phyloP scores from a whole-genome alignment of 2,888 invertebrate species.

The Malthinus flaveolus region DNA sequence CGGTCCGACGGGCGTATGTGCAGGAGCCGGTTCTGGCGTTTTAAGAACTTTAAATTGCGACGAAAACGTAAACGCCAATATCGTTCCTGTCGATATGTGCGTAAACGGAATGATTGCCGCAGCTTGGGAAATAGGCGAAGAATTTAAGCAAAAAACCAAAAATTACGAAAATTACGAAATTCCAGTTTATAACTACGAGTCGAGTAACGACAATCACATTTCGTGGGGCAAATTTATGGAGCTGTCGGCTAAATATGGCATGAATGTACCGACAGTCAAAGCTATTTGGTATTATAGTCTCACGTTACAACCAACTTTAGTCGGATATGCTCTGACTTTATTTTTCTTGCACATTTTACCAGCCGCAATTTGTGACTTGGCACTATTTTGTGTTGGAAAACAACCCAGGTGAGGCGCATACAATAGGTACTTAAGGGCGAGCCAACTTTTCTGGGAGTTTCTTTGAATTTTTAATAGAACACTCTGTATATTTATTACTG shows the following conservation, averaged over 20 bases:
- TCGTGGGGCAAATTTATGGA: conserved; percentile 74
- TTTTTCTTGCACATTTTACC: conserved; percentile 70
- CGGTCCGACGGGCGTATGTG: conserved; percentile 78
- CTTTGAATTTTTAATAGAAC: no score
- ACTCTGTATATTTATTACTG: no score
- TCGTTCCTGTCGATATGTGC: conserved; percentile 77
- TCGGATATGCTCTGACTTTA: conserved; percentile 62
- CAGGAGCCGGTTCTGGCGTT: conserved; percentile 78
- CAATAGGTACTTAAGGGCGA: no score
- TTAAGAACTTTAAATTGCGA: conserved; percentile 74
- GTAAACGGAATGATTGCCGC: conserved; percentile 81
- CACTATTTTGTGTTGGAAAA: conserved; percentile 60
- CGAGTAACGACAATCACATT: conserved; percentile 80
- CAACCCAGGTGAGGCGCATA: conserved; percentile 59
- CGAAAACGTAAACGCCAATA: conserved; percentile 70
- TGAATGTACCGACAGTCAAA: conserved; percentile 62
- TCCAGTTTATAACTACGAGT: conserved; percentile 86
- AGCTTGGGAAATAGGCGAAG: conserved; percentile 67
- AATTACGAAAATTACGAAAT: conserved; percentile 48
- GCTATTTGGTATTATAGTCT: conserved; percentile 74
- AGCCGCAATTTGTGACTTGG: conserved; percentile 63
- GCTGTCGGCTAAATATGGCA: conserved; percentile 61
- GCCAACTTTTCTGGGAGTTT: no score
- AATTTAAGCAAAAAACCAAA: conserved; percentile 25
- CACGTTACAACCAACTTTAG: conserved; percentile 63